Evolutionary conservation across 2,113 vertebrate species (phyloP).

Genomic region (Carlito syrichta): DNA sequence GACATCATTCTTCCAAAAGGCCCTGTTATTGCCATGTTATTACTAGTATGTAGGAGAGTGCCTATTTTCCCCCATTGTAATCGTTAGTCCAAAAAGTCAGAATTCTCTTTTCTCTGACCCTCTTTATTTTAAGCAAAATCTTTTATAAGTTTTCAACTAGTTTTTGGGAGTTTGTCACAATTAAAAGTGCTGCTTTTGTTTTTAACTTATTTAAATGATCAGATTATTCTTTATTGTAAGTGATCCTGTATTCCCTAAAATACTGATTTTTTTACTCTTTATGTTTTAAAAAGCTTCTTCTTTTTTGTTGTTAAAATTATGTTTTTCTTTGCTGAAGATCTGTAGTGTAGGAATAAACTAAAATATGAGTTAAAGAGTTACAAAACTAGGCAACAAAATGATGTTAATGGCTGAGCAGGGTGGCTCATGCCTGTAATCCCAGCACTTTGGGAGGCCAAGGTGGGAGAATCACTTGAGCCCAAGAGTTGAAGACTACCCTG

Average conservation of each 20-base stretch:
- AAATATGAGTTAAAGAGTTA: not conserved
- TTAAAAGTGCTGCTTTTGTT: constrained; percentile 1
- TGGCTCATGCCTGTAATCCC: no score
- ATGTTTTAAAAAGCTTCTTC: not conserved
- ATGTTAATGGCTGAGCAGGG: no score
- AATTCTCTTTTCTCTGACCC: not conserved
- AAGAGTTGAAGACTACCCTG: no score
- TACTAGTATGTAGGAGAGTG: not conserved
- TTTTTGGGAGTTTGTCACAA: not conserved
- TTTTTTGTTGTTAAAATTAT: not conserved
- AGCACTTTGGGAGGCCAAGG: no score
- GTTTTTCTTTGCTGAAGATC: constrained; percentile 25
- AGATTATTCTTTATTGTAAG: not conserved
- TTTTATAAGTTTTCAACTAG: not conserved
- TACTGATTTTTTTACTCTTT: constrained; percentile 44
- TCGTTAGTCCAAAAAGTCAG: not conserved
- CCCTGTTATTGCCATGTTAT: not conserved
- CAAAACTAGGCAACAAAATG: not conserved
- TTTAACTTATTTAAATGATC: constrained; percentile 10
- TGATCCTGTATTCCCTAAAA: constrained; percentile 13
- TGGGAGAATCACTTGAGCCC: no score
- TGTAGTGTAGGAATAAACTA: not conserved
- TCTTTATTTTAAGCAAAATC: constrained; percentile 26
- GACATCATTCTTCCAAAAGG: not conserved
- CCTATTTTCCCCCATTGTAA: not conserved